Evolutionary conservation across 2,888 invertebrate genomes (phyloP).

Genomic region (Cheilosia variabilis): DNA sequence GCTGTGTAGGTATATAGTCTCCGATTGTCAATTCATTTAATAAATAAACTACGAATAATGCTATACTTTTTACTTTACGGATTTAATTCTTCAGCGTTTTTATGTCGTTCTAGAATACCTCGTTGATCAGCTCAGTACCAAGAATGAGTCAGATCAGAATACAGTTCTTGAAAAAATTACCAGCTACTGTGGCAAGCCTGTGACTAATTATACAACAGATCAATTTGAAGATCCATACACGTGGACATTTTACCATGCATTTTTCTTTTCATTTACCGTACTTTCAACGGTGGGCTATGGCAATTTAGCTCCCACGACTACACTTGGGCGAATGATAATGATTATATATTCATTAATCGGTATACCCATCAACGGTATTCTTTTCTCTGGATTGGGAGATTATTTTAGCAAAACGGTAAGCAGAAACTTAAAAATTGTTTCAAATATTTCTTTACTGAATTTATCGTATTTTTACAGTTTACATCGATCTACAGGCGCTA

Average conservation of each 20-base stretch:
- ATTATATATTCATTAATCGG: constrained; percentile 94
- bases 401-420: constrained; percentile 92
- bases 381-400: constrained; percentile 92
- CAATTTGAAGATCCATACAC: constrained; percentile 86
- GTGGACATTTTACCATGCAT: constrained; percentile 96
- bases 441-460: background rate
- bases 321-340: constrained; percentile 92
- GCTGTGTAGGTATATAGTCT: too few relatives aligned
- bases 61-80: too few relatives aligned
- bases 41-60: too few relatives aligned
- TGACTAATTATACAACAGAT: constrained; percentile 87
- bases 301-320: constrained; percentile 93
- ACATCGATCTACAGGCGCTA: constrained; percentile 91
- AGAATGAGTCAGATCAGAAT: constrained; percentile 80
- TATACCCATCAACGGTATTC: constrained; percentile 84
- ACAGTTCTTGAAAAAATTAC: constrained; percentile 85
- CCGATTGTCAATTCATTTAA: too few relatives aligned
- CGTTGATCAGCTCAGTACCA: constrained; percentile 79
- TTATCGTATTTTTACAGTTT: constrained; percentile 85
- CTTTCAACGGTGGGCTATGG: constrained; percentile 97
- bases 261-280: constrained; percentile 95
- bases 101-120: constrained; percentile 79
- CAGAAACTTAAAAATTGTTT: constrained; percentile 35
- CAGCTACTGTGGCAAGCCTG: constrained; percentile 90
- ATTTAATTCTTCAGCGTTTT: too few relatives aligned